A percentile compares a stretch with the other conserved stretches of the same genome.
phyloP scores from a whole-genome alignment of 2,888 invertebrate species.

The Eubasilissa splendida region DNA sequence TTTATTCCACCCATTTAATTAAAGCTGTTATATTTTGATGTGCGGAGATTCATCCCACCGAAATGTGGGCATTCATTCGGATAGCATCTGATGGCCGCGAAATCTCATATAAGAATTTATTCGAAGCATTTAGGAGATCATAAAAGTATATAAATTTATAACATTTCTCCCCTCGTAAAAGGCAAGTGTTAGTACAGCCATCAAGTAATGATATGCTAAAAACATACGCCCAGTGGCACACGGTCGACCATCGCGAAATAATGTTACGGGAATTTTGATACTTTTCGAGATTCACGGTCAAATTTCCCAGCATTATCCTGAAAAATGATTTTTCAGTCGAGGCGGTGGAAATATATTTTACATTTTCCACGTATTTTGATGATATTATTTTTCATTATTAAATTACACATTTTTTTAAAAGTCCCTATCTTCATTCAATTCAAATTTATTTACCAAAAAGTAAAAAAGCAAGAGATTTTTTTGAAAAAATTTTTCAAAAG shows the following conservation, averaged over 20 bases:
- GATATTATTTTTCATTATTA: background rate
- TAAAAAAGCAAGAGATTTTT: background rate
- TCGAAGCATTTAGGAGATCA: slow-evolving; percentile 19
- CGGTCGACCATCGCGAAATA: slow-evolving; percentile 21
- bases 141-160: slow-evolving; percentile 32
- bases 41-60: too few relatives aligned
- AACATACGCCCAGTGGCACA: slow-evolving; percentile 29
- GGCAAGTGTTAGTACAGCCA: slow-evolving; percentile 38
- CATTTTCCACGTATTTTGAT: background rate
- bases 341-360: background rate
- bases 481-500: background rate
- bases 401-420: background rate
- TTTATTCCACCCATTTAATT: too few relatives aligned
- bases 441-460: background rate
- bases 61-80: background rate
- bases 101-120: slow-evolving; percentile 24
- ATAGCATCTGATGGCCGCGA: background rate
- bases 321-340: background rate
- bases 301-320: slow-evolving; percentile 1
- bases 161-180: slow-evolving; percentile 41
- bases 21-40: too few relatives aligned
- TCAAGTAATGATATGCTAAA: slow-evolving; percentile 45
- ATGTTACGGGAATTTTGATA: slow-evolving; percentile 13
- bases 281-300: background rate
- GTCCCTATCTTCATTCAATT: background rate